A percentile compares a stretch with the other conserved stretches of the same genome.
phyloP scores from a whole-genome alignment of 2,888 invertebrate genomes.

The Neuroscelio doddi region DNA sequence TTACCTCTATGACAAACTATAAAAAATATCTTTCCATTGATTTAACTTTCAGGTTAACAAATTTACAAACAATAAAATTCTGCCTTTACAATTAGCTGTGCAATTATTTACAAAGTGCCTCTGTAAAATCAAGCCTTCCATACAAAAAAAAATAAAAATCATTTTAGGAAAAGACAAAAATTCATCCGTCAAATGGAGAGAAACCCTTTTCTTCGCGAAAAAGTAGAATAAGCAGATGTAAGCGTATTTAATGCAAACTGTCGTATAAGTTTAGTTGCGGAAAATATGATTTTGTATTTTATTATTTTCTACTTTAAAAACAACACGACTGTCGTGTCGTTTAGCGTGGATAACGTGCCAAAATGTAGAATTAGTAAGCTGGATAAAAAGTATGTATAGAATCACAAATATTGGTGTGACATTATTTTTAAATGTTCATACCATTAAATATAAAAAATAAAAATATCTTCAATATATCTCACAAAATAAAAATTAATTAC shows the following conservation, averaged over 20 bases:
- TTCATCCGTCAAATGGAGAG: slow-evolving; percentile 43
- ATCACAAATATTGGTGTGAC: too few relatives aligned
- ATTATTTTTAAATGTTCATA: too few relatives aligned
- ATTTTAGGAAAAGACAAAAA: slow-evolving; percentile 40
- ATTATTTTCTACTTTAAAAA: slow-evolving; percentile 44
- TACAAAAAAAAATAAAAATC: slow-evolving; percentile 22
- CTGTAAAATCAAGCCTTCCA: slow-evolving; percentile 44
- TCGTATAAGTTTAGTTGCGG: slow-evolving; percentile 13
- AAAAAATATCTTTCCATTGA: too few relatives aligned
- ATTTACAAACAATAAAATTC: too few relatives aligned
- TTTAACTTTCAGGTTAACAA: too few relatives aligned
- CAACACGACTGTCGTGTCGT: slow-evolving; percentile 58
- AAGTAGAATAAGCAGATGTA: slow-evolving; percentile 27
- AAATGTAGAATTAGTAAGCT: slow-evolving; percentile 59
- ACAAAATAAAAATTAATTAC: too few relatives aligned
- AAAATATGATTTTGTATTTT: slow-evolving; percentile 3
- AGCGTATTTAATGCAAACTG: slow-evolving; percentile 22
- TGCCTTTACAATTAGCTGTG: too few relatives aligned
- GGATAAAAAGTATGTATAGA: slow-evolving; percentile 18
- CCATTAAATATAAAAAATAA: too few relatives aligned
- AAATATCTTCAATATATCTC: too few relatives aligned
- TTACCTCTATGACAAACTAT: too few relatives aligned
- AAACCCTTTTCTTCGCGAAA: slow-evolving; percentile 46
- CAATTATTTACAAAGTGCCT: slow-evolving; percentile 49
- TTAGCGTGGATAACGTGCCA: slow-evolving; percentile 71